A percentile compares a stretch with the other conserved stretches of the same genome.
Evolutionary conservation across 2,113 vertebrate genomes (phyloP).

Genomic region (Beaufortia kweichowensis): DNA sequence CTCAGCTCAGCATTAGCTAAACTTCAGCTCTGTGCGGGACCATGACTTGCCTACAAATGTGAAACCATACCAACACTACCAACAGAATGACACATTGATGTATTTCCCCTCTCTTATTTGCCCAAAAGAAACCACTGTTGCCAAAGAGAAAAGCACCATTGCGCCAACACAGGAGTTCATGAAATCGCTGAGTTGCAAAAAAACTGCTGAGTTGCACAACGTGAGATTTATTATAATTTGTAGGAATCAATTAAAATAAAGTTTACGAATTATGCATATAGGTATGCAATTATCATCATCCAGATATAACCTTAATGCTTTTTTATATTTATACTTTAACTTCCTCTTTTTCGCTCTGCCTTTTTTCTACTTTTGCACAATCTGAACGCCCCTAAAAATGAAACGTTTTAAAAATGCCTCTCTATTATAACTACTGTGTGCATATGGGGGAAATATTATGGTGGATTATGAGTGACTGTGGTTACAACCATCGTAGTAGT

Average conservation of each 20-base stretch:
- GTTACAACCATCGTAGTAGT: slow-evolving; percentile 63
- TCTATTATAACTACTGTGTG: slow-evolving; percentile 79
- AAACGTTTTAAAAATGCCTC: slow-evolving; percentile 85
- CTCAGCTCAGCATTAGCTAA: slow-evolving; percentile 99
- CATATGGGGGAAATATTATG: slow-evolving; percentile 65
- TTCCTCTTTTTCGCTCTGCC: slow-evolving; percentile 63
- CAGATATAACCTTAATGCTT: slow-evolving; percentile 43
- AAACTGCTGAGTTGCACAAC: slow-evolving; percentile 52
- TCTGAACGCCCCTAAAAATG: slow-evolving; percentile 70
- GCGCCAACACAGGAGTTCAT: slow-evolving; percentile 65
- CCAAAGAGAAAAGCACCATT: slow-evolving; percentile 89
- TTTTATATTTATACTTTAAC: slow-evolving; percentile 42
- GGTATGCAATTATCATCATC: slow-evolving; percentile 62
- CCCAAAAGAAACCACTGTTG: slow-evolving; percentile 92
- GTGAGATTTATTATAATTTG: slow-evolving; percentile 50
- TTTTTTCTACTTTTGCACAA: slow-evolving; percentile 76
- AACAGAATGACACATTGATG: slow-evolving; percentile 45
- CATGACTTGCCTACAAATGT: slow-evolving; percentile 78
- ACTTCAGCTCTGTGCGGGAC: slow-evolving; percentile 68
- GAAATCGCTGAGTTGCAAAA: slow-evolving; percentile 50
- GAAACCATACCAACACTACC: slow-evolving; percentile 61
- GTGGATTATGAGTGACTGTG: slow-evolving; percentile 63
- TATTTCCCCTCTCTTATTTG: slow-evolving; percentile 76
- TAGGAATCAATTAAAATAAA: slow-evolving; percentile 62
- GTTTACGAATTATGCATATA: slow-evolving; percentile 72